A percentile compares a stretch with the other conserved stretches of the same genome.
Conservation (phyloP, 2,888 invertebrate genomes). For the Mamestra brassicae region DNA sequence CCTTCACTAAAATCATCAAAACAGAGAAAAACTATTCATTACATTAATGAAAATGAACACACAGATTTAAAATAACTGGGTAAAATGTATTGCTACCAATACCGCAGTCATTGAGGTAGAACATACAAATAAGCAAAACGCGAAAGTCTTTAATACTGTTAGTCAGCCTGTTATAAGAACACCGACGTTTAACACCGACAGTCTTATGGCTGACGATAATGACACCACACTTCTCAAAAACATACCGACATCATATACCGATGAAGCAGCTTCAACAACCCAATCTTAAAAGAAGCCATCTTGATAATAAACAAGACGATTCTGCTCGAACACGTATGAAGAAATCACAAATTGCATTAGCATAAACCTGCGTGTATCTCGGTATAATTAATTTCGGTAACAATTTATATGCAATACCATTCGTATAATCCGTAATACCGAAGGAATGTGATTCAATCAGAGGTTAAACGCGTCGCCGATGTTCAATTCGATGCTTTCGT, state of each 20-base stretch:
- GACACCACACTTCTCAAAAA: conserved; percentile 13
- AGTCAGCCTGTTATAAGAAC: too few relatives aligned
- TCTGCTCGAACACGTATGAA: conserved; percentile 35
- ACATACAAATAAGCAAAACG: too few relatives aligned
- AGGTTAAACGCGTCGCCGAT: conserved; percentile 37
- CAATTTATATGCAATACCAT: conserved; percentile 56
- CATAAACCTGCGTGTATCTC: conserved; percentile 48
- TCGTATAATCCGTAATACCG: conserved; percentile 9
- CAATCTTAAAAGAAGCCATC: conserved; percentile 30
- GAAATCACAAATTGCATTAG: conserved; percentile 61
- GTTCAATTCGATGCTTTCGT: conserved; percentile 25
- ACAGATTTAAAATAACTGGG: too few relatives aligned
- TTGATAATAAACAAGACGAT: conserved; percentile 41
- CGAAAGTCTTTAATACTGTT: background rate
- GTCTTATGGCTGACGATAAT: background rate
- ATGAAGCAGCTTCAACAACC: conserved; percentile 25
- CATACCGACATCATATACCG: background rate
- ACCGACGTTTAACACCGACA: background rate
- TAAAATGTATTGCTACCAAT: too few relatives aligned
- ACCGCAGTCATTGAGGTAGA: too few relatives aligned
- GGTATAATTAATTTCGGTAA: conserved; percentile 55
- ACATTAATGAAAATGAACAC: too few relatives aligned
- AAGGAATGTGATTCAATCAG: conserved; percentile 51
- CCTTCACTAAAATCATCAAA: too few relatives aligned
- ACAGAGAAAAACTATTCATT: too few relatives aligned